Percentiles rank a stretch among this genome's conserved stretches.
Conservation (phyloP, 1,140 invertebrate genomes). For the Caerostris extrusa region DNA sequence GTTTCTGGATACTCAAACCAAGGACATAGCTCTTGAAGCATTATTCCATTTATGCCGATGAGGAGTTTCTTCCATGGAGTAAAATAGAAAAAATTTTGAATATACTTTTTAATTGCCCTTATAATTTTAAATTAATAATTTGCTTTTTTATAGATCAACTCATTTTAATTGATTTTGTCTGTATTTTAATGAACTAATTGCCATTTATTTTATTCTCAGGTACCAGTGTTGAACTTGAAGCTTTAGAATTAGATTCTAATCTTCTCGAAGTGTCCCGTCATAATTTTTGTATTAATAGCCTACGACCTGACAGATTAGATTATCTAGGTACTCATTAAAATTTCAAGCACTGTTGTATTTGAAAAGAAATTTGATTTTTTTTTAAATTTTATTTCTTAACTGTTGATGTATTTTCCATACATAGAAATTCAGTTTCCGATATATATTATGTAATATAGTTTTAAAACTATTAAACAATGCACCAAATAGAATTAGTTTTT, state of each 20-base stretch:
- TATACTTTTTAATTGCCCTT: too few relatives aligned
- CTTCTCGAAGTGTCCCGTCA: slow-evolving; percentile 61
- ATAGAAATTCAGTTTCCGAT: not conserved
- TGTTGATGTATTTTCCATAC: too few relatives aligned
- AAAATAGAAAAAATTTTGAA: too few relatives aligned
- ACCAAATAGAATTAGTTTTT: too few relatives aligned
- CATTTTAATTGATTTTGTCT: not conserved
- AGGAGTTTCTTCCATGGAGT: too few relatives aligned
- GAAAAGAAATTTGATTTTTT: not conserved
- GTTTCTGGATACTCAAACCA: too few relatives aligned
- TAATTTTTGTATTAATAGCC: slow-evolving; percentile 59
- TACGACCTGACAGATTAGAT: slow-evolving; percentile 67
- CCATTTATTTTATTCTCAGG: slow-evolving; percentile 23
- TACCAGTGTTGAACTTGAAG: slow-evolving; percentile 59
- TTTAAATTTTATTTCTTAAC: too few relatives aligned
- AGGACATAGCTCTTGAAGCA: too few relatives aligned
- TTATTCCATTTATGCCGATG: too few relatives aligned
- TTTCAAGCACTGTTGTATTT: not conserved
- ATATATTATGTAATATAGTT: not conserved
- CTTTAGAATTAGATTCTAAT: slow-evolving; percentile 63
- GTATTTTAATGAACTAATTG: not conserved
- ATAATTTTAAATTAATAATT: too few relatives aligned
- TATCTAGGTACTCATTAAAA: slow-evolving; percentile 6
- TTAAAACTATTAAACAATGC: too few relatives aligned
- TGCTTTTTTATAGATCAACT: too few relatives aligned